Base-by-base conservation (phyloP, 2,888 invertebrate genomes). In the Eupeodes luniger region DNA sequence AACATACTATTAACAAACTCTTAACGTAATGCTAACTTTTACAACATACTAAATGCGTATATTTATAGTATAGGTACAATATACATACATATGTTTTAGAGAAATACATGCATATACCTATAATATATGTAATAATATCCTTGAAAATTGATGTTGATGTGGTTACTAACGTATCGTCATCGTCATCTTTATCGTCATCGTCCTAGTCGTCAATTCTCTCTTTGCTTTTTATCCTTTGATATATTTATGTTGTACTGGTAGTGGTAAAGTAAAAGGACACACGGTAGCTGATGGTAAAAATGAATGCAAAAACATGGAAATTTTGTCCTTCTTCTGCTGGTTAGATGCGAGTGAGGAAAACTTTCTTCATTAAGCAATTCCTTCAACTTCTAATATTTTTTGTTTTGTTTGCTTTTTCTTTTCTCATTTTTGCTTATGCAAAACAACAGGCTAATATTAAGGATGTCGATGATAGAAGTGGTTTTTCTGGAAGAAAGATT, bases 311-410 rank as follows among this genome's bases (percentile, higher is more conserved):
- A 75, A 36, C 53, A 64, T 62, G 44, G 66, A 51, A 47, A 59
- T 80, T 64, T 64, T 44, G 51, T 57, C 55, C 27, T 4, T 47
- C 47, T 47, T 11, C 12, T 10, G 2, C 11, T 47, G 10, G 10
- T 11, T 27, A 11, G 10, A 11, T 11, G 27, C 27, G 70, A 51
- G 49, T 76, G 59, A 53, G 34, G 66, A 74, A 85, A 85, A 85
- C 78, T 85, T 85, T 85, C 77, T 85, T 81, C 85, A 85, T 85
- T 85, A 85, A 85, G 85, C 81, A 81, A 81, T 85, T 81, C 72
- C 77, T 61, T 81, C 62, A 49, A 40, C 55, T 47, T 51, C 53
- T 64, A 14, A 61, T 66, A 62, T 62, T 11, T 40, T 36, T n/a
- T 34, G 34, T 36, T 61, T 61, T 61, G 16, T 40, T 40, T 61